Evolutionary conservation across 2,113 vertebrate genomes (phyloP), one percentile per base, ranked within the genome.

Genomic region (Neoarius graeffei): DNA sequence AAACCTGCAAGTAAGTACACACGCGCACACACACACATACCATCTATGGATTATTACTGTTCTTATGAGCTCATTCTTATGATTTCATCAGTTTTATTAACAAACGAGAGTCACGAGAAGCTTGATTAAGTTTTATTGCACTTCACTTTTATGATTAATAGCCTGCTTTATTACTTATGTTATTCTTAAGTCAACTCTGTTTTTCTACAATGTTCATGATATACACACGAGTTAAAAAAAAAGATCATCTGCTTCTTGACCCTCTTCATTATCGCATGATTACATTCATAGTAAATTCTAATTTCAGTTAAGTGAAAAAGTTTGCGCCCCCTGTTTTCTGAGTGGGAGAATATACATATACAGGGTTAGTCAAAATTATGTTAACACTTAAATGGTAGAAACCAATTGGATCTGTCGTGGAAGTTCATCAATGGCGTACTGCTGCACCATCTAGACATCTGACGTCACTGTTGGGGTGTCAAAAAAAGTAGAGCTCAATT

Each of bases 1-100:
- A 99, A 98, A 99, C 99, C 94, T 99, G 98, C 98, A 99, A 99
- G 98, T 99, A 97, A 35, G 98, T 96, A 11, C 2, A 19, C 17
- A 15, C 8, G 30, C 35, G 0, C 35, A 42, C 35, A 42, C 35
- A 42, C 35, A 42, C 42, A 42, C 42, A 42, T 4, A 42, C 42
- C 42, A 42, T 69, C 54, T 59, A 52, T 57, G 52, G 15, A 84
- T 35, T 62, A 62, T 9, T 50, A 19, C 8, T 7, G 5, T 62
- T 6, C 4, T 59, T 59, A 59, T 19, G 57, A 59, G 57, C 4
- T 42, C 42, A 42, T 42, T 42, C 42, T 42, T 42, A 59, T 59
- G 5, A 62, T 23, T 23, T 23, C 60, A 9, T 25, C 25, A 19
- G 62, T 23, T 64, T 64, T 64, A 64, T 9, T 64, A 64, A 25